Evolutionary conservation across 2,888 invertebrate species (phyloP), one percentile per base, ranked within the genome.

Genomic region (Cryptophagus acutangulus): DNA sequence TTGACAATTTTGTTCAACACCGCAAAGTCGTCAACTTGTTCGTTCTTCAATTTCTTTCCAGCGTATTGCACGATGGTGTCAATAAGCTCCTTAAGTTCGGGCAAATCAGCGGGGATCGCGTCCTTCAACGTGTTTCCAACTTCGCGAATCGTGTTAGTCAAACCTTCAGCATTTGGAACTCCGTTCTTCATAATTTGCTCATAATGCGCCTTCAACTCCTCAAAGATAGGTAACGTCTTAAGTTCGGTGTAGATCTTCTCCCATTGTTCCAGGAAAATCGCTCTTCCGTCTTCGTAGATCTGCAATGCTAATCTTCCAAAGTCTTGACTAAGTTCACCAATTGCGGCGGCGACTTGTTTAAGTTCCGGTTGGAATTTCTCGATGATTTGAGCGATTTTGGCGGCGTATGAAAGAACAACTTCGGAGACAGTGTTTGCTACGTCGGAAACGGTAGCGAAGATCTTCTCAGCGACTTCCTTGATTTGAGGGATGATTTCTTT

Each of bases 311-410:
- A 59, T 42, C 70, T 69, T 1, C 60, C 69, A n/a, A 74, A 52
- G 45, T 71, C 60, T 67, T 66, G 62, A 54, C 74, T 71, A 45
- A 76, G 67, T 41, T 75, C 74, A 9, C 74, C 67, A 20, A 79
- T 52, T 1, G 71, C 66, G 37, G 74, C 72, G 30, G 76, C 70
- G 2, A 82, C 58, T 49, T 81, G 78, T 45, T 82, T 75, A 1
- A 84, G 67, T 53, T 84, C 82, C 9, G 75, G 75, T 64, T 81
- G 79, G 62, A 83, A 79, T 40, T 77, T 74, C 50, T 83, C 81
- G 38, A 80, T 64, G 60, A 82, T 69, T 52, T 76, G 73, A 0
- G 74, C 60, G 26, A 76, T 49, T 24, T 77, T 66, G 9, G 77
- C 77, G 2, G 77, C 51, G 47, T 76, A 70, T 41, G 60, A 53